Evolutionary conservation across 2,113 vertebrate genomes (phyloP), one percentile per base, ranked within the genome.

Genomic region (Chamaetylas fuelleborni): DNA sequence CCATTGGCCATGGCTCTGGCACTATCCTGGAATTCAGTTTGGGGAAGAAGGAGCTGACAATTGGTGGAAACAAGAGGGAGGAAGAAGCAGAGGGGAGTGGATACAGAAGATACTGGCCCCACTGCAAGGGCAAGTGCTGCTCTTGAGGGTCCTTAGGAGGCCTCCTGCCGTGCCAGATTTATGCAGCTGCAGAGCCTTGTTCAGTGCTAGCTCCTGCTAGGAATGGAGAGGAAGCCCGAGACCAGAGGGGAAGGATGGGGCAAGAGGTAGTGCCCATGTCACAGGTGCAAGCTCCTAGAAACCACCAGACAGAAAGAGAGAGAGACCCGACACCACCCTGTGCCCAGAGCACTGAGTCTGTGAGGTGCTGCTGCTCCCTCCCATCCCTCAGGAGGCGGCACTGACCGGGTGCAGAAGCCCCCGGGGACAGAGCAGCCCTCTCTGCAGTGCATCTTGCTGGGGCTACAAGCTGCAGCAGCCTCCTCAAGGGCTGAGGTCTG

Each of bases 331-430:
- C 36, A 26, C 14, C 50, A 77, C 58, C 54, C 53, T 34, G 81
- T 74, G 29, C 47, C 38, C 25, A 0, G 1, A 80, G 43, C 57
- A 81, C 33, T 0, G 0, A 14, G 29, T 25, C 11, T 0, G 0
- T 6, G 42, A 65, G 60, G 23, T 16, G 29, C 81, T 78, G 60
- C 64, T 80, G 58, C 43, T 87, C 19, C 73, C 65, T 84, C 33
- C 73, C 60, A 73, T 56, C 19, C 65, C 2, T 0, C 0, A 0
- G 57, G 42, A 88, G 43, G 33, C 1, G 6, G 38, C 36, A 43
- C 28, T 12, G 18, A 47, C 1, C 0, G 51, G 48, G 31, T 51
- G 26, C 62, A 72, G 50, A 42, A 80, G n/a, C 48, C 85, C 48
- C 60, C 2, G 4, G 26, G 24, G 20, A 78, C 25, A 38, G 47